phyloP scores from a whole-genome alignment of 2,888 invertebrate genomes.

The Agrochola macilenta region DNA sequence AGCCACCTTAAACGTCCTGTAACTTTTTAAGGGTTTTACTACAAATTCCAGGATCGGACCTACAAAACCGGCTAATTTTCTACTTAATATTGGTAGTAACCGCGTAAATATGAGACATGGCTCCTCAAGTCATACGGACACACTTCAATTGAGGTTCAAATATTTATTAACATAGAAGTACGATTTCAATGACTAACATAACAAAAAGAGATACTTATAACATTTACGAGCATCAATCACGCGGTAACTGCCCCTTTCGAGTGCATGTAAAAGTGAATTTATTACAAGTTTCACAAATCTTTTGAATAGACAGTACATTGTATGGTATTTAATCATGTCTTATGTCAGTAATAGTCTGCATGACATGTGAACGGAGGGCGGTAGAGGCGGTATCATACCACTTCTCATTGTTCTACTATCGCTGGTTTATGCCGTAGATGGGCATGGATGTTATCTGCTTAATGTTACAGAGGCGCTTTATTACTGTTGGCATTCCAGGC shows the following conservation, averaged over 20 bases:
- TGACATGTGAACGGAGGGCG: slow-evolving; percentile 12
- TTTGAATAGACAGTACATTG: slow-evolving; percentile 7
- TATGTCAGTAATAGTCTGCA: background rate
- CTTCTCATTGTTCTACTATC: slow-evolving; percentile 1
- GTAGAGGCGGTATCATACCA: background rate
- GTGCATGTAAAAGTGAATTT: background rate
- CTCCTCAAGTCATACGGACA: too few relatives aligned
- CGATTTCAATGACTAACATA: background rate
- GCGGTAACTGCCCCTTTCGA: background rate
- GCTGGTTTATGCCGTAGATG: background rate
- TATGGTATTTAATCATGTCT: slow-evolving; percentile 15
- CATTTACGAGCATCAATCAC: background rate
- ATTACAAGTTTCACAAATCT: background rate
- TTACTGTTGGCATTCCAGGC: background rate
- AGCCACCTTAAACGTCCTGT: too few relatives aligned
- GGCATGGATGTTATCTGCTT: background rate
- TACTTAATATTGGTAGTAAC: too few relatives aligned
- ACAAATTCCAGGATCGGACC: too few relatives aligned
- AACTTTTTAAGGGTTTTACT: too few relatives aligned
- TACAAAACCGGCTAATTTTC: too few relatives aligned
- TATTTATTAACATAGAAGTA: background rate
- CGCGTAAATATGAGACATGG: too few relatives aligned
- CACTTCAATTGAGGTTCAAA: background rate
- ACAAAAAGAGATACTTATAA: background rate
- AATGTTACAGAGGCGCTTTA: background rate